Evolutionary conservation across 1,140 invertebrate genomes (phyloP).

Genomic region (Heliconius congener): DNA sequence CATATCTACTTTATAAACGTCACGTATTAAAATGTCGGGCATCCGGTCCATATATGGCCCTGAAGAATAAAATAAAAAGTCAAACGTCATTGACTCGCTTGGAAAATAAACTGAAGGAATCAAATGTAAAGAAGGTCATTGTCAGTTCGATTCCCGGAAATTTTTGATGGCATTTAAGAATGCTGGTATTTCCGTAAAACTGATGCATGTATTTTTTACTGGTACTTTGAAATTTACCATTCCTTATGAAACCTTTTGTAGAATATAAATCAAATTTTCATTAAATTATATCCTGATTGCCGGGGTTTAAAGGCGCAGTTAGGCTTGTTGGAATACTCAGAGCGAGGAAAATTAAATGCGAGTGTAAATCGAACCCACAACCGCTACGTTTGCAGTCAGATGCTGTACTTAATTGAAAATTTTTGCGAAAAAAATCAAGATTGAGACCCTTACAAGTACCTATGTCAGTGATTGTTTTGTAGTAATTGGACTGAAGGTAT

Average conservation of each 20-base stretch:
- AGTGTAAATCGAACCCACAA: too few species aligned
- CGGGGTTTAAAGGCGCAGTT: too few species aligned
- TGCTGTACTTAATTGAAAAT: too few species aligned
- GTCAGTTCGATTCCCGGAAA: not conserved
- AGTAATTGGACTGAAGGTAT: too few species aligned
- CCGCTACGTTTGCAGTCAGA: too few species aligned
- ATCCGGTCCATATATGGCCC: not conserved
- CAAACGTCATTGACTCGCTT: not conserved
- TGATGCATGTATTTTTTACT: not conserved
- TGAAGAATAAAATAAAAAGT: not conserved
- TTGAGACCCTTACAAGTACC: too few species aligned
- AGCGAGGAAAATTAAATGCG: too few species aligned
- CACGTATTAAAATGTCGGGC: not conserved
- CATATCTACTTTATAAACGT: not conserved
- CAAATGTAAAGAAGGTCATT: not conserved
- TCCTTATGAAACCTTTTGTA: not conserved
- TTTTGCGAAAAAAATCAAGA: too few species aligned
- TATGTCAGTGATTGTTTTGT: too few species aligned
- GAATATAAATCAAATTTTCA: too few species aligned
- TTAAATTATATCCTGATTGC: too few species aligned
- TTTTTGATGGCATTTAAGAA: not conserved
- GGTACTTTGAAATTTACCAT: not conserved
- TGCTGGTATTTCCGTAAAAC: not conserved
- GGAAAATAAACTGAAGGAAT: not conserved
- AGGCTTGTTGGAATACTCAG: too few species aligned